These are phyloP conservation scores for Loripinus fragilis DNA, from an alignment of 2,888 invertebrate genomes.

Conservation along the genomic window DNA sequence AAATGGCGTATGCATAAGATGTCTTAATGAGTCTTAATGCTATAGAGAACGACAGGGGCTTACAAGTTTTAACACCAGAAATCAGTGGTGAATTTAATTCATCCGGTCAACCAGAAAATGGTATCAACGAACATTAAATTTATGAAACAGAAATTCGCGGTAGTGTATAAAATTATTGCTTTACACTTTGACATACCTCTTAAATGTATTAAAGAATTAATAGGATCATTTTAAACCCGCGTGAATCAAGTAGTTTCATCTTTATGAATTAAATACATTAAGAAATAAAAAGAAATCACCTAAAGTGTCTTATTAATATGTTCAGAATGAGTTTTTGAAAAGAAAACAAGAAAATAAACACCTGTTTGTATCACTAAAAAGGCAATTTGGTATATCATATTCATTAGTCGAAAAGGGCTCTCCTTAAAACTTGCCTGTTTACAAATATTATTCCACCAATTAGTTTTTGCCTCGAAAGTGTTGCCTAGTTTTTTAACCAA, in stretches of 20 bases:
- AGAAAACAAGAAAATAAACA: not conserved
- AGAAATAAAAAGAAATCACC: not conserved
- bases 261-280: not conserved
- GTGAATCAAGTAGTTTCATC: not conserved
- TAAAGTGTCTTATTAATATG: not conserved
- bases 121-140: constrained; percentile 1
- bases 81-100: not conserved
- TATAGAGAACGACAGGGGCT: not conserved
- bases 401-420: too few species aligned
- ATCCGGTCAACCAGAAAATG: constrained; percentile 13
- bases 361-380: not conserved
- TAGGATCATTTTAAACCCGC: not conserved
- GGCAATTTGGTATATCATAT: not conserved
- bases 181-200: constrained; percentile 9
- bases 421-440: too few species aligned
- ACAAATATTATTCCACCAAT: too few species aligned
- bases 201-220: not conserved
- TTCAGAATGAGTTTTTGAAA: not conserved
- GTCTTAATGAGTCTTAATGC: not conserved
- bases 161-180: constrained; percentile 17
- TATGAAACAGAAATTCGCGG: constrained; percentile 11
- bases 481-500: too few species aligned
- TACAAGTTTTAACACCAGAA: constrained; percentile 2
- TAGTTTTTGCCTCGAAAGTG: too few species aligned
- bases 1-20: not conserved